Evolutionary conservation across 2,113 vertebrate species (phyloP).

Genomic region (Donacobius atricapilla): DNA sequence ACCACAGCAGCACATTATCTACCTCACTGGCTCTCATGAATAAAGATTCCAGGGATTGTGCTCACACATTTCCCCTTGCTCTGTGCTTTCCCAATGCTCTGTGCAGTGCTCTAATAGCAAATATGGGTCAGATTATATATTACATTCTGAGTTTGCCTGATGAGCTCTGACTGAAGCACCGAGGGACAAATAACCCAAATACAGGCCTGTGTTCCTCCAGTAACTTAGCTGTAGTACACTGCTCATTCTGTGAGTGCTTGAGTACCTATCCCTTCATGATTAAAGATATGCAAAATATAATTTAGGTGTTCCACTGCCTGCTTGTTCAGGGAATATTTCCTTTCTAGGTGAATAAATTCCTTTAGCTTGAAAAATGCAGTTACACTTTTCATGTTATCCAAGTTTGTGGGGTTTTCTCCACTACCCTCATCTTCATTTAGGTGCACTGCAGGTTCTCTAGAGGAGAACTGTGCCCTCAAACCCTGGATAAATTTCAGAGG

Average conservation of each 20-base stretch:
- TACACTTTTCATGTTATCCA: not conserved
- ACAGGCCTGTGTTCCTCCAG: not conserved
- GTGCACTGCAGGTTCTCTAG: not conserved
- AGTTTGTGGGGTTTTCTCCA: not conserved
- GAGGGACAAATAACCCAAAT: constrained; percentile 4
- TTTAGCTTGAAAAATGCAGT: not conserved
- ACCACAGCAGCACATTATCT: not conserved
- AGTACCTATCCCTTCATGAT: not conserved
- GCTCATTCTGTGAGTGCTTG: not conserved
- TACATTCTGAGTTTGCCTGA: not conserved
- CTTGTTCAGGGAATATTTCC: not conserved
- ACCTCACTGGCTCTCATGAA: not conserved
- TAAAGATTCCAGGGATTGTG: not conserved
- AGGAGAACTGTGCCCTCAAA: not conserved
- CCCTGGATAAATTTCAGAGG: not conserved
- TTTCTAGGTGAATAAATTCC: not conserved
- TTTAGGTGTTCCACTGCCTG: not conserved
- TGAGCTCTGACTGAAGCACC: not conserved
- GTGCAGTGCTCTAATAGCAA: not conserved
- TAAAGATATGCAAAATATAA: not conserved
- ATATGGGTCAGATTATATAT: not conserved
- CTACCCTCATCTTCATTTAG: not conserved
- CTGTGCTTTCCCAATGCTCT: not conserved
- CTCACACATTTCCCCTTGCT: not conserved
- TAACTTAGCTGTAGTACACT: not conserved